Evolutionary conservation across 2,797 vertebrate genomes (phyloP).

Genomic region (Discoglossus pictus): DNA sequence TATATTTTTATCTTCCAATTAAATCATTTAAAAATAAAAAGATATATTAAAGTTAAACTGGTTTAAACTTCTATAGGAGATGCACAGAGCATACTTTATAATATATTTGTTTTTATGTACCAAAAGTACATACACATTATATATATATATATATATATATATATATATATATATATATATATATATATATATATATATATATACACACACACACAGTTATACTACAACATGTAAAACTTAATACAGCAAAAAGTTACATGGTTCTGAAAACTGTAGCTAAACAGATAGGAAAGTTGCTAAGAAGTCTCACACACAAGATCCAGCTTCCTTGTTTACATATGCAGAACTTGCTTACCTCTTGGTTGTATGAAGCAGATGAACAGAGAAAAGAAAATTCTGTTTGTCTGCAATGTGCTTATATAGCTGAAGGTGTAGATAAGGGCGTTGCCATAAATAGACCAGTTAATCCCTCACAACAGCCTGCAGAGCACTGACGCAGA

Average conservation of each 20-base stretch:
- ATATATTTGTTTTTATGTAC: no score
- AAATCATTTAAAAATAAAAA: no score
- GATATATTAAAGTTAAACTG: no score
- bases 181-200: no score
- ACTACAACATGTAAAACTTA: background rate
- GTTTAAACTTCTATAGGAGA: no score
- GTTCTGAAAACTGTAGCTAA: constrained; percentile 25
- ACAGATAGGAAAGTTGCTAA: constrained; percentile 28
- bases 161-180: no score
- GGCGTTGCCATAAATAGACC: constrained; percentile 69
- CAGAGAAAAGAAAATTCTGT: constrained; percentile 82
- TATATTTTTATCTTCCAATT: no score
- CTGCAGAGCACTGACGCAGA: constrained; percentile 60
- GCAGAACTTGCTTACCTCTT: constrained; percentile 65
- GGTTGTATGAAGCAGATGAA: constrained; percentile 60
- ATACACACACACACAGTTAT: background rate
- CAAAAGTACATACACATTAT: no score
- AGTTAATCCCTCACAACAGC: constrained; percentile 66
- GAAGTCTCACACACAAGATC: no score
- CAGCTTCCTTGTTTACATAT: constrained; percentile 47
- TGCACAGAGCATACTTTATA: no score
- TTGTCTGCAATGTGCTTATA: constrained; percentile 76
- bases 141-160: no score
- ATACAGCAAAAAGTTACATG: background rate
- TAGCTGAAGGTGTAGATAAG: constrained; percentile 71